Evolutionary conservation across 2,113 vertebrate species (phyloP).

Genomic region (Accipiter virgatus): DNA sequence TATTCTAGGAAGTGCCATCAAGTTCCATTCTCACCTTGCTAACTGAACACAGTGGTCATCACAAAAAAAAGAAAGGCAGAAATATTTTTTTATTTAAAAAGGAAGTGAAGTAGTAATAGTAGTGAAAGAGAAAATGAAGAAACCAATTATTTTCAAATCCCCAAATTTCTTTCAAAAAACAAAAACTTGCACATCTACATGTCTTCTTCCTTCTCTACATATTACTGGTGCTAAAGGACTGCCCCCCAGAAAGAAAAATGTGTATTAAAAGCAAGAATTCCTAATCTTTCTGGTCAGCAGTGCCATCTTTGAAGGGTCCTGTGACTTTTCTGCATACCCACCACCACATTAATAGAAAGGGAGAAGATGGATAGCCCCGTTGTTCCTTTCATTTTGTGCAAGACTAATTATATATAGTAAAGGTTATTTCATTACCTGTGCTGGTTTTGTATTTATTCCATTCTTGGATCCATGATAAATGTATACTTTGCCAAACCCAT

Average conservation of each 20-base stretch:
- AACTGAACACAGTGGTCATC: background rate
- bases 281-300: background rate
- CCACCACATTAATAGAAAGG: background rate
- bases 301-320: background rate
- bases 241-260: background rate
- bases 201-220: background rate
- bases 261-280: background rate
- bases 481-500: slow-evolving; percentile 87
- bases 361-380: background rate
- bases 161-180: background rate
- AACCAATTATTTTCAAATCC: background rate
- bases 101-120: background rate
- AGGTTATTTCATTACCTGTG: slow-evolving; percentile 79
- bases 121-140: background rate
- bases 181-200: background rate
- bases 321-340: background rate
- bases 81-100: background rate
- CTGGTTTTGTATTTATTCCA: slow-evolving; percentile 85
- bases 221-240: background rate
- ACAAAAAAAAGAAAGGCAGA: background rate
- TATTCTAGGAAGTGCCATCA: background rate
- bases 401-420: background rate
- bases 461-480: slow-evolving; percentile 88
- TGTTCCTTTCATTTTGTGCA: background rate
- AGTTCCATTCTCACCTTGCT: background rate